Evolutionary conservation across 2,797 vertebrate species (phyloP), one percentile per base, ranked within the genome.

Genomic region (Megaceryle alcyon): DNA sequence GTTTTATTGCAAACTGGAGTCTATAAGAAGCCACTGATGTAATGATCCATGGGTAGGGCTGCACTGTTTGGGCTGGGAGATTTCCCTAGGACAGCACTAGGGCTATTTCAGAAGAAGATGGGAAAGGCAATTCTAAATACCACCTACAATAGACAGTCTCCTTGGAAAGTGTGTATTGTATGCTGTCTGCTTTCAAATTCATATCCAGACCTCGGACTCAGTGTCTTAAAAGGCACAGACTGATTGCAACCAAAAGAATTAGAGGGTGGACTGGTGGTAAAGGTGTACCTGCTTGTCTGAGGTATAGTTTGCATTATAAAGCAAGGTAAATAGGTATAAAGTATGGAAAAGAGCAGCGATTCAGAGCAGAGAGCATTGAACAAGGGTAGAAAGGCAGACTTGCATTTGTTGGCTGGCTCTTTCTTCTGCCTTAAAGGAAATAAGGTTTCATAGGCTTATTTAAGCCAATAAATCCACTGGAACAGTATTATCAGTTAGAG

Each of bases 81-180:
- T 17, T 6, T 63, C 35, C 29, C 46, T 26, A 46, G 22, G 33
- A 63, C 15, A 65, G 29, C 60, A 85, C 48, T 9, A 63, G 4
- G 9, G 7, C 23, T 87, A 33, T 76, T 72, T 60, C 35, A 46
- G 82, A 20, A 59, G 49, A 61, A 87, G 56, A 29, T 0, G 28
- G 1, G 7, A 6, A 60, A 3, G 2, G 9, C 14, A 80, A 35
- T 56, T 73, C 39, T 60, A 80, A 73, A 66, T 37, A 66, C 19
- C 0, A 0, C 10, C 29, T 9, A 6, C 64, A 80, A n/a, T 4
- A 71, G 7, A 59, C 13, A n/a, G 28, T 4, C 9, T 90, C 15
- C 35, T 79, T 69, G 51, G 29, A 84, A 82, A 91, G 19, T n/a
- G 44, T 41, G 19, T 33, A 25, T 41, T 1, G 0, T 31, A 6